Percentiles rank a stretch among this genome's conserved stretches.
Evolutionary conservation across 2,797 vertebrate species (phyloP).

Genomic region (Ciconia nigra): DNA sequence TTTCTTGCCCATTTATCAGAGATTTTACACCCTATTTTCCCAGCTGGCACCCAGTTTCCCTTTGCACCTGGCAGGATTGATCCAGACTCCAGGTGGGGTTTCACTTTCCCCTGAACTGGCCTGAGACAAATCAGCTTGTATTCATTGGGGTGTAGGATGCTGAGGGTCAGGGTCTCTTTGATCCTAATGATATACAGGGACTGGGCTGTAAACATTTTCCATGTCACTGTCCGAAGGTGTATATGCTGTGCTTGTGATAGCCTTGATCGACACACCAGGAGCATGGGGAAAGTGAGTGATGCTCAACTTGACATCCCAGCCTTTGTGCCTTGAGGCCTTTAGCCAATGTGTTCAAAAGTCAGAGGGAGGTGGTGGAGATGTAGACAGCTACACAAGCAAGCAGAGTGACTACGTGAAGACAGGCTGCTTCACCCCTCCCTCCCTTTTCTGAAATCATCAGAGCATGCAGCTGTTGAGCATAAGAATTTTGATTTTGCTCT

Average conservation of each 20-base stretch:
- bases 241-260: background rate
- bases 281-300: background rate
- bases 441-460: background rate
- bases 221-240: background rate
- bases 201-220: background rate
- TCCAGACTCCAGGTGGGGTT: background rate
- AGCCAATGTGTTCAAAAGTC: background rate
- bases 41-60: background rate
- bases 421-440: background rate
- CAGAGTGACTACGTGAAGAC: background rate
- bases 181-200: too few species aligned
- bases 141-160: background rate
- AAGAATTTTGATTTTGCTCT: background rate
- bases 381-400: background rate
- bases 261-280: background rate
- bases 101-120: background rate
- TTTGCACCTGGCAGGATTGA: background rate
- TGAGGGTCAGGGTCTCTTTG: background rate
- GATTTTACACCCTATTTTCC: background rate
- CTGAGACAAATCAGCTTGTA: background rate
- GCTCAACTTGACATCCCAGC: background rate
- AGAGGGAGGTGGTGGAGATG: background rate
- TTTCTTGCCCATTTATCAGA: background rate
- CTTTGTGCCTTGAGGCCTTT: background rate
- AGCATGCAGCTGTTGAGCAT: background rate